These are phyloP conservation scores for Xenops minutus DNA, from an alignment of 2,797 vertebrate species.

Conservation along the genomic window DNA sequence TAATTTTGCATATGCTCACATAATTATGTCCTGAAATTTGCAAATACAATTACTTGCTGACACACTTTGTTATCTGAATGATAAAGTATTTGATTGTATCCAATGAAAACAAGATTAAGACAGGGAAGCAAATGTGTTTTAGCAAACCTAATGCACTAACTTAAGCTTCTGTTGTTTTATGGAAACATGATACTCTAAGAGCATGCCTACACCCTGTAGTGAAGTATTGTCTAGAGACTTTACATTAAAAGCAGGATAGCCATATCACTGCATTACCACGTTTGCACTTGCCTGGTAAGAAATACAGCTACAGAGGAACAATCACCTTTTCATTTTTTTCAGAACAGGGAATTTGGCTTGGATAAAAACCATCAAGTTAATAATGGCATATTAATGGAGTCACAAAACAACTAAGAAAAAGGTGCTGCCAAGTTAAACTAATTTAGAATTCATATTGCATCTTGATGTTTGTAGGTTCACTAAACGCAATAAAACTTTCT, in stretches of 20 bases:
- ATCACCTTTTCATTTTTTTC: not conserved
- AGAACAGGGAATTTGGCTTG: not conserved
- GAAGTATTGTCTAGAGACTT: slow-evolving; percentile 2
- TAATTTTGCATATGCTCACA: slow-evolving; percentile 51
- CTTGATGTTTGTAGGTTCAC: not conserved
- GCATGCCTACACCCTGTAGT: slow-evolving; percentile 28
- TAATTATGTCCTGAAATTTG: slow-evolving; percentile 57
- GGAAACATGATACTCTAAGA: slow-evolving; percentile 38
- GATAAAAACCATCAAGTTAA: not conserved
- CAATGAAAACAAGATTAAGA: slow-evolving; percentile 62
- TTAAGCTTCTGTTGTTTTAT: slow-evolving; percentile 38
- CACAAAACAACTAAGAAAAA: not conserved
- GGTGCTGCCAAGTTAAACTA: not conserved
- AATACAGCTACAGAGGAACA: not conserved
- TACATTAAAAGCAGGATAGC: slow-evolving; percentile 13
- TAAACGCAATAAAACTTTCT: not conserved
- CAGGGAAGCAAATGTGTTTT: slow-evolving; percentile 39
- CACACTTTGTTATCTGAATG: slow-evolving; percentile 61
- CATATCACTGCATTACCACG: not conserved
- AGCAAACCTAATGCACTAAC: slow-evolving; percentile 24
- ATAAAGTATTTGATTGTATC: slow-evolving; percentile 54
- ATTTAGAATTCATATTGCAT: not conserved
- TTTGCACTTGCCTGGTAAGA: slow-evolving; percentile 9
- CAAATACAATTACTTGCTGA: slow-evolving; percentile 62
- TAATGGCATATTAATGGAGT: not conserved